Conservation (phyloP, 2,113 vertebrate genomes). For the Aplodontia rufa region DNA sequence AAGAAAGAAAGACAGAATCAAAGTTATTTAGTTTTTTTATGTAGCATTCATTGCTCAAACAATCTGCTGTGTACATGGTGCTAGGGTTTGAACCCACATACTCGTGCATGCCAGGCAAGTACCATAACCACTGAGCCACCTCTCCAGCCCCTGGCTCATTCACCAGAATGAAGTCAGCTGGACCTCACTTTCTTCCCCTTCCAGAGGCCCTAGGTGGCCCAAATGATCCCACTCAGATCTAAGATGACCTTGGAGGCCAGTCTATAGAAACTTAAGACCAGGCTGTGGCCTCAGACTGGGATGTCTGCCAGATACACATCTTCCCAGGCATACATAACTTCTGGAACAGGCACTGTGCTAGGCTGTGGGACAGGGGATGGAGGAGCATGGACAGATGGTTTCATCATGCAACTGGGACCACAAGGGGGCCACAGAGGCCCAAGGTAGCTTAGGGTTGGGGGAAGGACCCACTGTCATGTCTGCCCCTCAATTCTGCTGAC, state of each 20-base stretch:
- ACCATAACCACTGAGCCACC: too few relatives aligned
- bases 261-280: neutral
- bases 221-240: neutral
- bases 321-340: neutral
- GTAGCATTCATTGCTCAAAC: too few relatives aligned
- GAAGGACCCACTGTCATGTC: neutral
- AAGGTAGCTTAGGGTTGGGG: neutral
- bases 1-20: too few relatives aligned
- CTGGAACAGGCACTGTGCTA: neutral
- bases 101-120: too few relatives aligned
- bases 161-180: neutral
- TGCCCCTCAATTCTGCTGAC: neutral
- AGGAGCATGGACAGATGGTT: neutral
- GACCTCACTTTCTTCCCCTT: neutral
- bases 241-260: neutral
- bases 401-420: neutral
- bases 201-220: neutral
- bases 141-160: too few relatives aligned
- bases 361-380: rapidly evolving
- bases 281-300: neutral
- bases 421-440: neutral
- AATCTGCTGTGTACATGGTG: too few relatives aligned
- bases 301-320: neutral
- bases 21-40: too few relatives aligned
- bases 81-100: too few relatives aligned